Conservation (phyloP, 1,140 invertebrate genomes). For the Drosophila sechellia region DNA sequence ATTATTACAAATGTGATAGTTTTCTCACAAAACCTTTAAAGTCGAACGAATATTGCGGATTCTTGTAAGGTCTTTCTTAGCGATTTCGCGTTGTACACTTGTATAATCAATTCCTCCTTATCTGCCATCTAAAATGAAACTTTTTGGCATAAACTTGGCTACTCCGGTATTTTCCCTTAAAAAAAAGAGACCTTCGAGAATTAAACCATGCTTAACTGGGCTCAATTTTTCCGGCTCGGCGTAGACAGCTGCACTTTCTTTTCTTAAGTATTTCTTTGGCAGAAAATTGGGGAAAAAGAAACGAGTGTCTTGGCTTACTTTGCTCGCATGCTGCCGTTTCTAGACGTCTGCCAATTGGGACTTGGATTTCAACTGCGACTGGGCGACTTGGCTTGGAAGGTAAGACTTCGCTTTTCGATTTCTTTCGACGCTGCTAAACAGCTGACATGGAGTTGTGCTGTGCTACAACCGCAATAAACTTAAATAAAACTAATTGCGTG, state of each 20-base stretch:
- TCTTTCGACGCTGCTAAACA: slow-evolving; percentile 65
- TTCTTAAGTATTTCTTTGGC: slow-evolving; percentile 43
- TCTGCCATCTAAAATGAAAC: slow-evolving; percentile 1
- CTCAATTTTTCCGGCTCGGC: slow-evolving; percentile 11
- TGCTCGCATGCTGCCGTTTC: slow-evolving; percentile 53
- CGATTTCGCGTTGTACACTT: slow-evolving; percentile 10
- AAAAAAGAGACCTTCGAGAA: slow-evolving; percentile 20
- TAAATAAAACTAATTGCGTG: slow-evolving; percentile 83
- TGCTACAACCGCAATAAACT: slow-evolving; percentile 78
- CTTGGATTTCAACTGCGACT: slow-evolving; percentile 40
- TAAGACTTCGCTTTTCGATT: slow-evolving; percentile 43
- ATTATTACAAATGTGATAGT: no score
- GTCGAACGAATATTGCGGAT: neutral
- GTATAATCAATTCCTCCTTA: slow-evolving; percentile 37
- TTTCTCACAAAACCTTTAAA: neutral
- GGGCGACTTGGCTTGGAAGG: slow-evolving; percentile 41
- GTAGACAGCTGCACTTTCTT: slow-evolving; percentile 47
- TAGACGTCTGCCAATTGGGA: slow-evolving; percentile 48
- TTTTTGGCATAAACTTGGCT: slow-evolving; percentile 2
- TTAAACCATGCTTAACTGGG: slow-evolving; percentile 21
- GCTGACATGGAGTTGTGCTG: slow-evolving; percentile 56
- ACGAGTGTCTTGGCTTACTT: slow-evolving; percentile 48
- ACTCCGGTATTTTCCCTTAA: neutral
- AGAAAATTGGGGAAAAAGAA: slow-evolving; percentile 17
- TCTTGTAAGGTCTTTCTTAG: no score